Percentiles rank a stretch among this genome's conserved stretches.
Conservation (phyloP, 2,113 vertebrate species). For the Epinephelus lanceolatus region DNA sequence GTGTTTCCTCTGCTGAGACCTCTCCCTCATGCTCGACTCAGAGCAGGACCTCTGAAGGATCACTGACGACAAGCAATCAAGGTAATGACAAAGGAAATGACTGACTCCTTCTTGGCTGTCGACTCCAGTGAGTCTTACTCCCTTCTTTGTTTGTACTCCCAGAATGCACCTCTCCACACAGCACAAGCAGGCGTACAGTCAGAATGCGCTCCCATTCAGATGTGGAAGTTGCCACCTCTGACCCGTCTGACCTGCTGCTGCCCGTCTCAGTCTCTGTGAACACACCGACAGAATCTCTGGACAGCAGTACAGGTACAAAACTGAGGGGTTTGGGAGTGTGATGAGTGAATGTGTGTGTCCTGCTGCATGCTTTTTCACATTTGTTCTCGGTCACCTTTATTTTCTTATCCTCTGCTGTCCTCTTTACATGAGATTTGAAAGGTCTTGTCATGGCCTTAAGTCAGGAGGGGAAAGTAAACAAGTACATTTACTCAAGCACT, state of each 20-base stretch:
- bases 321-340: no score
- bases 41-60: slow-evolving; percentile 12
- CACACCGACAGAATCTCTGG: slow-evolving; percentile 20
- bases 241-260: slow-evolving; percentile 31
- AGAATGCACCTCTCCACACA: slow-evolving; percentile 62
- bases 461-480: no score
- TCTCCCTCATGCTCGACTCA: slow-evolving; percentile 33
- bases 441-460: no score
- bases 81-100: slow-evolving; percentile 14
- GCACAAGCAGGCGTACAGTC: background rate
- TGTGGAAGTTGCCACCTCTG: background rate
- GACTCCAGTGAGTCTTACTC: background rate
- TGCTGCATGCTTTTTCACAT: no score
- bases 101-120: no score
- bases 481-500: no score
- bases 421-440: no score
- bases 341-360: background rate
- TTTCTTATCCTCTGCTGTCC: no score
- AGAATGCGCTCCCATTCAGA: slow-evolving; percentile 30
- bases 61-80: slow-evolving; percentile 11
- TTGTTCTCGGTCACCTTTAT: no score
- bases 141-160: slow-evolving; percentile 22
- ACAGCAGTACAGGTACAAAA: slow-evolving; percentile 57
- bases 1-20: slow-evolving; percentile 1
- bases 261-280: slow-evolving; percentile 25